Percentiles rank a stretch among this genome's conserved stretches.
These are phyloP conservation scores for Seladonia tumulorum DNA, from an alignment of 2,888 invertebrate genomes.

Conservation along the genomic window DNA sequence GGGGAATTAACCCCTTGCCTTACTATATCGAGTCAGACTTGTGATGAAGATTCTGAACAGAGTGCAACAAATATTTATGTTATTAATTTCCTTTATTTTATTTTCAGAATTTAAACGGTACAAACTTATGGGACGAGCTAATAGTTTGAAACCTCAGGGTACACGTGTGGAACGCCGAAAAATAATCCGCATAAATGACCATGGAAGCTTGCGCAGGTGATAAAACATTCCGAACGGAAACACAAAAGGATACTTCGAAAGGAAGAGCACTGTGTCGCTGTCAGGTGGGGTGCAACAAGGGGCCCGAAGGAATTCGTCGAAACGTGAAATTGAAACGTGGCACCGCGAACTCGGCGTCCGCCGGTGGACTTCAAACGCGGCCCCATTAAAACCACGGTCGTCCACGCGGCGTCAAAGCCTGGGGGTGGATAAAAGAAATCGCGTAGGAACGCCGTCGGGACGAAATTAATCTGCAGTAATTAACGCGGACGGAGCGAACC, in stretches of 20 bases:
- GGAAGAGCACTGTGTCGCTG: not conserved
- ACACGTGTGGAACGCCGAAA: no score
- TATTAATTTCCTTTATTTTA: no score
- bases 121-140: no score
- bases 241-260: not conserved
- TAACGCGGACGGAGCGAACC: conserved; percentile 30
- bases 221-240: not conserved
- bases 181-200: no score
- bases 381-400: conserved; percentile 6
- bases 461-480: conserved; percentile 58
- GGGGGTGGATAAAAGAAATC: conserved; percentile 2
- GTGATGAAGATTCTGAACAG: no score
- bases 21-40: no score
- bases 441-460: not conserved
- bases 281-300: not conserved
- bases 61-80: no score
- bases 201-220: no score
- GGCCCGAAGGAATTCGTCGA: not conserved
- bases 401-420: not conserved
- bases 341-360: not conserved
- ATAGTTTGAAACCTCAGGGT: no score
- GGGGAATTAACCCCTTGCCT: no score
- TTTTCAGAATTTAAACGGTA: no score
- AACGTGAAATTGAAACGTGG: not conserved
- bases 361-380: conserved; percentile 2